phyloP scores from a whole-genome alignment of 2,797 vertebrate genomes.

The Melopsittacus undulatus region DNA sequence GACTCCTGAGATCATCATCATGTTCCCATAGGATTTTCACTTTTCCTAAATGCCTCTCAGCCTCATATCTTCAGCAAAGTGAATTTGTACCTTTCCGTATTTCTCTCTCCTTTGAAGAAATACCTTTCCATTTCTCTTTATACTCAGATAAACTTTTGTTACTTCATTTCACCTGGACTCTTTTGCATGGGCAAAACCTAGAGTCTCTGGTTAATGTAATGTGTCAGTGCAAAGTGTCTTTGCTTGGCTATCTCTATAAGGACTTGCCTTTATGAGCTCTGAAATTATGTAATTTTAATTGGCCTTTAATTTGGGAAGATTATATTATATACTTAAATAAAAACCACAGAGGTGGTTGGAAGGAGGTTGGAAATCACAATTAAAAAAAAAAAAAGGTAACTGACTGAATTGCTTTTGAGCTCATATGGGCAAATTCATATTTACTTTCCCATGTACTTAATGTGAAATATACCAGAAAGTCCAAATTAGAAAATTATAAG shows the following conservation, averaged over 20 bases:
- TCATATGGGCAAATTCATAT: not conserved
- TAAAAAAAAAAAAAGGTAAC: not conserved
- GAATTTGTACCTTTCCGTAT: not conserved
- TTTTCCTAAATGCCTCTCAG: not conserved
- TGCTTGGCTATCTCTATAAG: slow-evolving; percentile 1
- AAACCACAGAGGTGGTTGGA: slow-evolving; percentile 22
- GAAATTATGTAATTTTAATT: slow-evolving; percentile 38
- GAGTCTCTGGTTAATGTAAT: not conserved
- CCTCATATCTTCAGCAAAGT: not conserved
- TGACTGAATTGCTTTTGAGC: not conserved
- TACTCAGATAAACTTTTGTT: not conserved
- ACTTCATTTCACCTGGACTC: not conserved
- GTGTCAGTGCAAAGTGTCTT: not conserved
- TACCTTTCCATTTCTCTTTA: not conserved
- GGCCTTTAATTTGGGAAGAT: slow-evolving; percentile 35
- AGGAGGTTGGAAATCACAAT: slow-evolving; percentile 2
- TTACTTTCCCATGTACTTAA: not conserved
- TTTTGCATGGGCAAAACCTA: not conserved
- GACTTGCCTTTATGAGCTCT: not conserved
- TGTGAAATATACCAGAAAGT: slow-evolving; percentile 24
- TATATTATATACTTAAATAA: slow-evolving; percentile 21
- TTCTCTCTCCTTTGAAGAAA: not conserved
- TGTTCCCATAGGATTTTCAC: not conserved
- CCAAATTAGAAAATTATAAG: slow-evolving; percentile 28
- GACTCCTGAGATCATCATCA: not conserved